Percentiles rank a stretch among this genome's conserved stretches.
Evolutionary conservation across 2,113 vertebrate genomes (phyloP).

Genomic region (Emydocephalus ijimae): DNA sequence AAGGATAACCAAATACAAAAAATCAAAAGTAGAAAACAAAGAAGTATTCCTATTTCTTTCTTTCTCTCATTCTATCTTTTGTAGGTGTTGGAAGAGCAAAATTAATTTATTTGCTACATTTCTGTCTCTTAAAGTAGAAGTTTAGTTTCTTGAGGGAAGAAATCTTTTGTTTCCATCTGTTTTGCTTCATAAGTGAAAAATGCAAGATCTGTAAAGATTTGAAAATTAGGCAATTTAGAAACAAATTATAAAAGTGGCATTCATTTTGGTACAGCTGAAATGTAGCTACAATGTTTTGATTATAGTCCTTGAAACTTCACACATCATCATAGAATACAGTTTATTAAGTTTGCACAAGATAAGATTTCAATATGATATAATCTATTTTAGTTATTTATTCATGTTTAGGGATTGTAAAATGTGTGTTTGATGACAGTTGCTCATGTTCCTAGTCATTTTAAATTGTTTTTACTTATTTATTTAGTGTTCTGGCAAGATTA

Average conservation of each 20-base stretch:
- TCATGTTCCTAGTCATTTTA: background rate
- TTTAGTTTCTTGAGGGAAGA: constrained; percentile 31
- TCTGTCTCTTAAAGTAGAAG: constrained; percentile 40
- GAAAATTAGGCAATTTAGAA: constrained; percentile 59
- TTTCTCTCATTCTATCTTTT: background rate
- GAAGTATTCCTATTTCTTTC: background rate
- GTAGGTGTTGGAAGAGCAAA: constrained; percentile 2
- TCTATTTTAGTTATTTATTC: background rate
- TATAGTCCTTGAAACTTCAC: constrained; percentile 14
- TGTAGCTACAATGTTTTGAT: constrained; percentile 32
- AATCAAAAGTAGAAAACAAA: background rate
- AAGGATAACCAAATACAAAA: background rate
- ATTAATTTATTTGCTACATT: constrained; percentile 40
- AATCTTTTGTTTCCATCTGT: constrained; percentile 51
- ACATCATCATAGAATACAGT: constrained; percentile 29
- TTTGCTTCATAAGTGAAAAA: constrained; percentile 44
- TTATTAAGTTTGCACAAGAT: constrained; percentile 29
- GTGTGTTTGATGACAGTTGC: background rate
- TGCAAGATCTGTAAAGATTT: constrained; percentile 59
- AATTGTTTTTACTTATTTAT: background rate
- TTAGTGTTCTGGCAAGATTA: background rate
- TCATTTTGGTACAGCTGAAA: constrained; percentile 48
- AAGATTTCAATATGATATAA: background rate
- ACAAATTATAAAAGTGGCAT: constrained; percentile 59
- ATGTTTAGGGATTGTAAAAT: background rate